Percentiles rank a stretch among this genome's conserved stretches.
phyloP scores from a whole-genome alignment of 2,888 invertebrate genomes.

The Tiliacea citrago region DNA sequence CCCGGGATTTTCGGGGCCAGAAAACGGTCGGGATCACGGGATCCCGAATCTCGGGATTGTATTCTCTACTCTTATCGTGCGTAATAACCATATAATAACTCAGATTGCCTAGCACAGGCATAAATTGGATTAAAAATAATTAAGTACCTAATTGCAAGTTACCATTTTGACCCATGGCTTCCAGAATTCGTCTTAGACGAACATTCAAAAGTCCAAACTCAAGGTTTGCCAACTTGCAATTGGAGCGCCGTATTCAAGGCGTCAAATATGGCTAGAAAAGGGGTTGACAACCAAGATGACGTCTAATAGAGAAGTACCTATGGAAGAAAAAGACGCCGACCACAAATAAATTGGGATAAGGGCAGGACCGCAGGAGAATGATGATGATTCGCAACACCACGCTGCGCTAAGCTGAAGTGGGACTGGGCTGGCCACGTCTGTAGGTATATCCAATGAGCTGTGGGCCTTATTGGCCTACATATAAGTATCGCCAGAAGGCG shows the following conservation, averaged over 20 bases:
- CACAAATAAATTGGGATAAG: background rate
- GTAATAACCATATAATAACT: background rate
- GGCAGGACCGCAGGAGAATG: too few relatives aligned
- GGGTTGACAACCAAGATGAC: background rate
- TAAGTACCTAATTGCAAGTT: background rate
- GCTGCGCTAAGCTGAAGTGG: background rate
- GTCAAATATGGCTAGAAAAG: background rate
- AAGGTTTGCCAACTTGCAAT: background rate
- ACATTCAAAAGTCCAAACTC: background rate
- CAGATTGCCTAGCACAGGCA: background rate
- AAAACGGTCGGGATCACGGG: too few relatives aligned
- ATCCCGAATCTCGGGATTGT: too few relatives aligned
- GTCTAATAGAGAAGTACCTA: background rate
- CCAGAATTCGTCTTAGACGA: background rate
- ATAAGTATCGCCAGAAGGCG: background rate
- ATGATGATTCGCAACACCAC: background rate
- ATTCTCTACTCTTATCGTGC: too few relatives aligned
- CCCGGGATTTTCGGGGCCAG: too few relatives aligned
- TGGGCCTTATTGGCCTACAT: too few relatives aligned
- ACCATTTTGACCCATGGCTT: background rate
- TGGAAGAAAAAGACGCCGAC: too few relatives aligned
- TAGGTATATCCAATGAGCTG: too few relatives aligned
- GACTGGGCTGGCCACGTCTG: background rate
- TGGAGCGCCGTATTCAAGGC: background rate
- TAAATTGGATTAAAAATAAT: background rate